Percentiles rank a stretch among this genome's conserved stretches.
Evolutionary conservation across 2,113 vertebrate species (phyloP).

Genomic region (Apodemus speciosus): DNA sequence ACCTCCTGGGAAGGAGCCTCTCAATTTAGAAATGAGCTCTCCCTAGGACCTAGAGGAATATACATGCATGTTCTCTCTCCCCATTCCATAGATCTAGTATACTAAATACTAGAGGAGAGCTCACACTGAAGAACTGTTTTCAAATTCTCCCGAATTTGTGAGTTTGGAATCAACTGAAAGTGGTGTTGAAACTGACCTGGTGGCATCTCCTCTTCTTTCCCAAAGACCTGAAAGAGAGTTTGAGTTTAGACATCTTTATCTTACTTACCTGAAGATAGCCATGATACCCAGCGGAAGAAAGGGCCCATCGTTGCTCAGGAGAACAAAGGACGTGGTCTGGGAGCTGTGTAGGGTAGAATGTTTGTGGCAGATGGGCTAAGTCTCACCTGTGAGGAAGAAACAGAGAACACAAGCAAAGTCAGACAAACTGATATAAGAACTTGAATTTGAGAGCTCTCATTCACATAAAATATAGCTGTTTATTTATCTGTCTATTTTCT

Average conservation of each 20-base stretch:
- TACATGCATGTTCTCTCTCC: not conserved
- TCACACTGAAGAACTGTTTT: not conserved
- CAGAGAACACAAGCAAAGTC: not conserved
- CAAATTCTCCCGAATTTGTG: slow-evolving; percentile 25
- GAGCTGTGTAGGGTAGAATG: not conserved
- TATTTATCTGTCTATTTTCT: not conserved
- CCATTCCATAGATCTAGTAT: not conserved
- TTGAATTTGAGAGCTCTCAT: not conserved
- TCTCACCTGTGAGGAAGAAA: not conserved
- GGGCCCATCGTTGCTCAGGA: not conserved
- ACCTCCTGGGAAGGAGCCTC: not conserved
- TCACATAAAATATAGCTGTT: not conserved
- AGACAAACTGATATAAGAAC: not conserved
- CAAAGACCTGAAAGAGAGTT: not conserved
- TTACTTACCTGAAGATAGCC: not conserved
- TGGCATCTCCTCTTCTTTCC: not conserved
- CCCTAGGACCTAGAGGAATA: not conserved
- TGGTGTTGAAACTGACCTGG: not conserved
- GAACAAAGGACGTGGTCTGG: not conserved
- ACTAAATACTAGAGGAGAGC: not conserved
- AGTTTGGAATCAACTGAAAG: not conserved
- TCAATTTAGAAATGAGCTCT: not conserved
- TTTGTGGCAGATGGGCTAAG: not conserved
- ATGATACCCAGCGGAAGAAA: not conserved
- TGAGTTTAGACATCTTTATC: not conserved